Conservation (phyloP, 2,113 vertebrate species). For the Xenopus borealis region DNA sequence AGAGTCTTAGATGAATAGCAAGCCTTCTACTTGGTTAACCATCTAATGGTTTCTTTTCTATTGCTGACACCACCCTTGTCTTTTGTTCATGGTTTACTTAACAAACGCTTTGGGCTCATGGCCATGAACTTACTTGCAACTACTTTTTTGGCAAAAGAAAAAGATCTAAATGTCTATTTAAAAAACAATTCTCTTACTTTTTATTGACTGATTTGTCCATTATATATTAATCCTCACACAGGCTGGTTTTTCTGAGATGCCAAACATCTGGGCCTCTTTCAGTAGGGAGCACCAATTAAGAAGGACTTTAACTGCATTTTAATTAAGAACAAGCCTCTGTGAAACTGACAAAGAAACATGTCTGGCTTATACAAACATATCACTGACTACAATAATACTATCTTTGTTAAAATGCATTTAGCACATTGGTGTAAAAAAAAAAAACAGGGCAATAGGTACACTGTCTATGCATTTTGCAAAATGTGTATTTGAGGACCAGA, state of each 20-base stretch:
- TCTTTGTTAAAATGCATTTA: neutral
- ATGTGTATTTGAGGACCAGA: constrained; percentile 3
- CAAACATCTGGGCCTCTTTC: constrained; percentile 58
- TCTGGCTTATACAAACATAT: constrained; percentile 43
- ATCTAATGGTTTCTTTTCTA: constrained; percentile 36
- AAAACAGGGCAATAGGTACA: constrained; percentile 4
- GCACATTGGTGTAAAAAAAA: neutral
- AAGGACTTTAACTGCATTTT: constrained; percentile 55
- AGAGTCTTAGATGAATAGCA: constrained; percentile 26
- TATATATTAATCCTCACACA: constrained; percentile 51
- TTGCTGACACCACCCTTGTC: constrained; percentile 34
- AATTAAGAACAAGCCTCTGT: constrained; percentile 53
- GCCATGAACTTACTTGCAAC: constrained; percentile 40
- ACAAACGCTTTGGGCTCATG: constrained; percentile 34
- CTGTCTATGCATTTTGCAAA: neutral
- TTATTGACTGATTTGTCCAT: constrained; percentile 51
- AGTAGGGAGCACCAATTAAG: constrained; percentile 60
- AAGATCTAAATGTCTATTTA: constrained; percentile 43
- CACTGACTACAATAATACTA: constrained; percentile 5
- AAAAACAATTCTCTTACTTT: constrained; percentile 44
- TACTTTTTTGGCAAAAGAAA: constrained; percentile 33
- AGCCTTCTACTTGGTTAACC: constrained; percentile 38
- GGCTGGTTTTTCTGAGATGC: constrained; percentile 49
- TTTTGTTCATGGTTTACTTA: constrained; percentile 41
- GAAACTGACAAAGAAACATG: constrained; percentile 46